Base-by-base conservation (phyloP, 2,797 vertebrate species). In the Coregonus sp. region DNA sequence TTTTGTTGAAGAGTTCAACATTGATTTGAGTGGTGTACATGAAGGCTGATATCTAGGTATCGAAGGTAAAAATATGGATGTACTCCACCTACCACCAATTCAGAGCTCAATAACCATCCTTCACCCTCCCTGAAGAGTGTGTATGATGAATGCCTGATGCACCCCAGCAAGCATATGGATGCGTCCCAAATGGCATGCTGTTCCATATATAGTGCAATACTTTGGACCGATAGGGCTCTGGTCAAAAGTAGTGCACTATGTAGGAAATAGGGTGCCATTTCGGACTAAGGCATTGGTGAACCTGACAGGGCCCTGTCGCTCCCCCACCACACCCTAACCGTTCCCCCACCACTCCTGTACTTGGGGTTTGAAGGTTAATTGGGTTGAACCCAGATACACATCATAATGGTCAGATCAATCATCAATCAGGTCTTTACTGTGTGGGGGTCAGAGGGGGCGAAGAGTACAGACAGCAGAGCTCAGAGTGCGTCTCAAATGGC, bases 341-440 rank as follows among this genome's bases (percentile, higher is more conserved):
- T 2, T 47, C n/a, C 14, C 50, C 52, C 59, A 5, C 25, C 37
- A 40, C n/a, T 68, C 66, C n/a, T 59, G 14, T 47, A 67, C 67
- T 56, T 61, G 65, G 50, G 5, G 25, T 74, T 70, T 76, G 71
- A 84, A 89, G 82, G 81, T 89, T 86, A 91, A 89, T 82, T 87
- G 82, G 76, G 78, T 72, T 25, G 25, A 25, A 25, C 25, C 25
- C 25, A 25, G 25, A 25, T 25, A 25, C 25, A 25, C 25, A 25
- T 25, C 25, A 25, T 25, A 25, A 25, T 25, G 25, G 25, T 25
- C 25, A 25, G 25, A 25, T 25, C 25, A 25, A 25, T 25, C 25
- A 25, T 25, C 25, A 25, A 25, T 25, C 56, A 20, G 56, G 56
- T 61, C 56, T 61, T n/a, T 20, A 61, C n/a, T 6, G 37, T 20